These are phyloP conservation scores for Melieria crassipennis DNA, from an alignment of 2,888 invertebrate species.

Conservation along the genomic window DNA sequence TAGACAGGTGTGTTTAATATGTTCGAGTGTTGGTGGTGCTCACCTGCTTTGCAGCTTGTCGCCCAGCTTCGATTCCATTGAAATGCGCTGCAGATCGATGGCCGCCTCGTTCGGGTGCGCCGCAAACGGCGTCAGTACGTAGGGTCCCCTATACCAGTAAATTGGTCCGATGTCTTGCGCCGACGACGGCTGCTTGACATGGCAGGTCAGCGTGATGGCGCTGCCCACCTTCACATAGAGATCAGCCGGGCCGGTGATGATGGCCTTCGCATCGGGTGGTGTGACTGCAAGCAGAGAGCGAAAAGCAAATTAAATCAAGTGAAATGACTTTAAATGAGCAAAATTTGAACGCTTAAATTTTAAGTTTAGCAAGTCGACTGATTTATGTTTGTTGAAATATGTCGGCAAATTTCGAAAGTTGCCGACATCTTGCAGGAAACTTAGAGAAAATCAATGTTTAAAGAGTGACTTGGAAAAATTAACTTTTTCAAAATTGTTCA, in stretches of 20 bases:
- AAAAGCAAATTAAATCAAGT: too few species aligned
- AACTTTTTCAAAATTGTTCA: too few species aligned
- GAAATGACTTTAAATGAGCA: too few species aligned
- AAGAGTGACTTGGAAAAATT: too few species aligned
- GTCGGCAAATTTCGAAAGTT: too few species aligned
- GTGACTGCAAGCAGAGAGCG: slow-evolving; percentile 52
- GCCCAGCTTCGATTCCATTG: slow-evolving; percentile 63
- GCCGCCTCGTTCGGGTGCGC: slow-evolving; percentile 63
- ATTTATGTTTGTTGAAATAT: too few species aligned
- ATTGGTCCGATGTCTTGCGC: slow-evolving; percentile 76
- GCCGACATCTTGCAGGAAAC: too few species aligned
- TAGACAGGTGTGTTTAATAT: not conserved
- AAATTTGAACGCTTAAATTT: too few species aligned
- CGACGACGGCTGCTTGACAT: slow-evolving; percentile 72
- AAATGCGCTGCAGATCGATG: slow-evolving; percentile 63
- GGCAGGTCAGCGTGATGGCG: slow-evolving; percentile 76
- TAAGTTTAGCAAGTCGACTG: too few species aligned
- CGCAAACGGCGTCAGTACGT: slow-evolving; percentile 63
- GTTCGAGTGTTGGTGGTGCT: slow-evolving; percentile 34
- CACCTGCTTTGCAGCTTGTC: slow-evolving; percentile 78
- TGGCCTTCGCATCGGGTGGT: slow-evolving; percentile 74
- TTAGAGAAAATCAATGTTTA: too few species aligned
- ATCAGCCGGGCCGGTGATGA: slow-evolving; percentile 74
- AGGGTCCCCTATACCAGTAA: slow-evolving; percentile 74
- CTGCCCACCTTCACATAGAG: slow-evolving; percentile 80